These are phyloP conservation scores for Microtus ochrogaster DNA, from an alignment of 2,113 vertebrate genomes.

Conservation along the genomic window DNA sequence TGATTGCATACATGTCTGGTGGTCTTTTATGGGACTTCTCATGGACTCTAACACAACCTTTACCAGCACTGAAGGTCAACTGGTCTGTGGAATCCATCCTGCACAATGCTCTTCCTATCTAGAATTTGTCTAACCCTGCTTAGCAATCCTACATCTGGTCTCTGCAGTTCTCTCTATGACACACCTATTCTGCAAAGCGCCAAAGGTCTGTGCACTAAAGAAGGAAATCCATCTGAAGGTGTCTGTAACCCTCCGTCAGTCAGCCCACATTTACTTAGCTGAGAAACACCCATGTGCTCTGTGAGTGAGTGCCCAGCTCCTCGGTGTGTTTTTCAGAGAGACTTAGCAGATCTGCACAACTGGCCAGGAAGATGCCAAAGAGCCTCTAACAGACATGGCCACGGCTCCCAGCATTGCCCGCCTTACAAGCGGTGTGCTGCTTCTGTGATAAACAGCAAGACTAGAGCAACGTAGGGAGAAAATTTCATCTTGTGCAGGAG, in stretches of 20 bases:
- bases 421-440: accelerated
- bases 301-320: background rate
- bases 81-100: conserved; percentile 56
- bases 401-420: background rate
- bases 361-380: background rate
- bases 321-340: conserved; percentile 23
- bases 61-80: conserved; percentile 69
- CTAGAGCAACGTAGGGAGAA: too few relatives aligned
- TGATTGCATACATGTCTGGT: background rate
- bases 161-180: conserved; percentile 54
- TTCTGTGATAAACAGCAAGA: background rate
- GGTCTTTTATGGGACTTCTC: background rate
- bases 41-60: background rate
- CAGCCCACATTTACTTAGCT: background rate
- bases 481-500: background rate
- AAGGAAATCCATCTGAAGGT: background rate
- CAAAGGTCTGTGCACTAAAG: conserved; percentile 25
- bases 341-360: background rate
- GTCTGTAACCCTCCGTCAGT: background rate
- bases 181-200: conserved; percentile 65
- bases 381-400: background rate
- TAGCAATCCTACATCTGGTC: conserved; percentile 60
- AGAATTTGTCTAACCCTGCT: conserved; percentile 51
- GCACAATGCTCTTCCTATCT: background rate
- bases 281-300: background rate